Base-by-base conservation (phyloP, 2,113 vertebrate genomes). In the Scolopax mira region DNA sequence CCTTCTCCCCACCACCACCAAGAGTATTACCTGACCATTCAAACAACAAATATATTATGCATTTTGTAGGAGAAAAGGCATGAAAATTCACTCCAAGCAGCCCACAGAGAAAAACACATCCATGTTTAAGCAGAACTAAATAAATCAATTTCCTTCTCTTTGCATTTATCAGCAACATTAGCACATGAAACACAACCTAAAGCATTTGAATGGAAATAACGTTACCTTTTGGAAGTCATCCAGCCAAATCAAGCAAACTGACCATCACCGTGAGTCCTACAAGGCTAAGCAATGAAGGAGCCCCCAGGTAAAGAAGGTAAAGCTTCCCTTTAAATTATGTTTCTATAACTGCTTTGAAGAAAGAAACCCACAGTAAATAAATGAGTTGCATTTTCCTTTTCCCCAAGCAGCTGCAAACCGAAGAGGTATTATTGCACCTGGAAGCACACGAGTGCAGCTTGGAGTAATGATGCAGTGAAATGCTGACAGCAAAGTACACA, bases 401-500 rank as follows among this genome's bases (percentile, higher is more conserved):
- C 93, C 94, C 93, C 95, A 95, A 93, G 96, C 95, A 95, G 98
- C 96, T 87, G 95, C 91, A 2, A 93, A 93, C 95, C 44, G 62
- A 96, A 92, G 90, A 64, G 94, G 91, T 79, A 79, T 92, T 51
- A 65, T 3, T 83, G 86, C 96, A 97, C 94, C 97, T 83, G 84
- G 94, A 81, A 95, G 86, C 95, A 93, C 60, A 55, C 82, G 78
- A 92, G 95, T 70, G 92, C 91, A 96, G 97, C 94, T 55, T 79
- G 97, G 93, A 97, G 90, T 80, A 80, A 93, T 54, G 97, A 98
- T 95, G 95, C 96, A 92, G 97, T 96, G 96, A 96, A 93, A 96
- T 95, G 96, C 97, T 98, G 96, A 90, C 97, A 97, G 96, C 96
- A 92, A 97, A 97, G 98, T 99, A 99, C 99, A 99, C 99, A 99